Percentiles rank a stretch among this genome's conserved stretches.
Conservation (phyloP, 2,888 invertebrate species). For the Alentia gelatinosa region DNA sequence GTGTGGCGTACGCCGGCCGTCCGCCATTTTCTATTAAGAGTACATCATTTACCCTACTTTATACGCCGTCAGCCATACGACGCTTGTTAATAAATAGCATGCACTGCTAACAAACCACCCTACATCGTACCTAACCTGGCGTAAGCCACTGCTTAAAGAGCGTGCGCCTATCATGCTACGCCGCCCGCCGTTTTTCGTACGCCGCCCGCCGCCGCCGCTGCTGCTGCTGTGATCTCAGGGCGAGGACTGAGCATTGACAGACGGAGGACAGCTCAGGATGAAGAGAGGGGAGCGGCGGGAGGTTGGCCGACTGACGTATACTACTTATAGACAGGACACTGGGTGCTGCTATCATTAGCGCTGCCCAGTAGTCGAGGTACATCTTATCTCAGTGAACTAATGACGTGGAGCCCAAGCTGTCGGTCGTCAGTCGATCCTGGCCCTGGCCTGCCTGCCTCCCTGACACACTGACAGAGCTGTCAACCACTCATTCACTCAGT, state of each 20-base stretch:
- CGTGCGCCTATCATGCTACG: too few relatives aligned
- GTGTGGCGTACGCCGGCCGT: too few relatives aligned
- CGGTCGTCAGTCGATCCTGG: neutral
- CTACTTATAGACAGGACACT: neutral
- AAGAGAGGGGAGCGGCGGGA: neutral
- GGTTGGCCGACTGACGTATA: neutral
- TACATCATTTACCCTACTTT: neutral
- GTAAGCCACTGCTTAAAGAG: too few relatives aligned
- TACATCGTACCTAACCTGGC: too few relatives aligned
- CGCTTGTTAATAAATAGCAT: too few relatives aligned
- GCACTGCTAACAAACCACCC: too few relatives aligned
- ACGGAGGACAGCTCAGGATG: neutral
- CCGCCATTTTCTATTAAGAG: too few relatives aligned
- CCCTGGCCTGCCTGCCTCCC: neutral
- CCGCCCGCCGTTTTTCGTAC: too few relatives aligned
- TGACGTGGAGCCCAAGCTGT: neutral
- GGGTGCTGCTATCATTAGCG: neutral
- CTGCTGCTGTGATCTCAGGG: neutral
- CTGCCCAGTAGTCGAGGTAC: neutral
- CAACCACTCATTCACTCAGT: too few relatives aligned
- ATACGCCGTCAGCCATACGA: too few relatives aligned
- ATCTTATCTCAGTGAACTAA: neutral
- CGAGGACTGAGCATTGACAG: neutral
- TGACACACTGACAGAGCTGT: slow-evolving; percentile 1
- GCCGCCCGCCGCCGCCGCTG: neutral